Percentiles rank a stretch among this genome's conserved stretches.
Evolutionary conservation across 1,140 invertebrate genomes (phyloP).

Genomic region (Habropoda laboriosa): DNA sequence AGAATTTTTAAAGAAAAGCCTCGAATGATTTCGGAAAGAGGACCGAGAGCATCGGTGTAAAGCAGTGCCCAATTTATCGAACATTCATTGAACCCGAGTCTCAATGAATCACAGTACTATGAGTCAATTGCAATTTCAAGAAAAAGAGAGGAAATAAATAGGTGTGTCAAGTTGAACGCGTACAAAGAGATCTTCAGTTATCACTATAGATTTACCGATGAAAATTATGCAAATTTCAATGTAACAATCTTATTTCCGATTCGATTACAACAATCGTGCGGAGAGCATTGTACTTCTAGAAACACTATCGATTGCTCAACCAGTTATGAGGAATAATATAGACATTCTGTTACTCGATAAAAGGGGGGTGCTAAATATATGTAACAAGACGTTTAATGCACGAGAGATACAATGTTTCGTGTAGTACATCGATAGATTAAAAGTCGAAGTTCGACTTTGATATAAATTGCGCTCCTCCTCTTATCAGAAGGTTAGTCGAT

Average conservation of each 20-base stretch:
- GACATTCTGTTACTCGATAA: neutral
- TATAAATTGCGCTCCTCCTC: constrained; percentile 4
- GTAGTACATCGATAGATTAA: neutral
- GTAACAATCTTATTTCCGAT: neutral
- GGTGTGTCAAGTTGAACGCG: neutral
- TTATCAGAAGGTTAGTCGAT: constrained; percentile 29
- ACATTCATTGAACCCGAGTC: neutral
- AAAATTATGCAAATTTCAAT: neutral
- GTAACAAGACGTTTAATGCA: neutral
- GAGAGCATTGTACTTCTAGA: too few species aligned
- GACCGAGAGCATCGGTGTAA: neutral
- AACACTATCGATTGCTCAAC: neutral
- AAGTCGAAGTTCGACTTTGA: constrained; percentile 45
- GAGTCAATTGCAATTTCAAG: constrained; percentile 8
- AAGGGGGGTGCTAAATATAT: neutral
- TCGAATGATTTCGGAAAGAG: too few species aligned
- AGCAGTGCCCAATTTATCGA: neutral
- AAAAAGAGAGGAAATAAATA: neutral
- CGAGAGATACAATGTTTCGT: neutral
- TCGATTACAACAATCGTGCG: neutral
- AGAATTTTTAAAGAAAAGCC: too few species aligned
- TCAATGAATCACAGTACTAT: constrained; percentile 18
- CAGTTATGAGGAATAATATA: neutral
- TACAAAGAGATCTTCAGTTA: too few species aligned
- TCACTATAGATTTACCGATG: neutral